Evolutionary conservation across 2,888 invertebrate species (phyloP).

Genomic region (Hermaeophaga mercurialis): DNA sequence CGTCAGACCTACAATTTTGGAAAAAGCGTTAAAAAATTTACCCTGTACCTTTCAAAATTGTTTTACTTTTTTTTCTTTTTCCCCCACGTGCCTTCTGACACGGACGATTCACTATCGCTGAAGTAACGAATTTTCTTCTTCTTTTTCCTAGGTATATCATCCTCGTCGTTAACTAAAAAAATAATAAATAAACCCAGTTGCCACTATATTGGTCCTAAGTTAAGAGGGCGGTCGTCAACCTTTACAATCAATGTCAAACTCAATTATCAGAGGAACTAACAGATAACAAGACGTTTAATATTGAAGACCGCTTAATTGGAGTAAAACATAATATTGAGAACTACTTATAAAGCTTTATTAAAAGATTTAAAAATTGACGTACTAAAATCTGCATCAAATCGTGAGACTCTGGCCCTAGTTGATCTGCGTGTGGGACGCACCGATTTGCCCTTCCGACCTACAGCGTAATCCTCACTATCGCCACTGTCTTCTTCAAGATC

Average conservation of each 20-base stretch:
- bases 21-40: conserved; percentile 41
- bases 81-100: conserved; percentile 65
- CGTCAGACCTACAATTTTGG: conserved; percentile 48
- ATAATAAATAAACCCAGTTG: too few species aligned
- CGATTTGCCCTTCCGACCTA: conserved; percentile 58
- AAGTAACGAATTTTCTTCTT: conserved; percentile 66
- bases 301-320: too few species aligned
- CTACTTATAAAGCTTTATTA: too few species aligned
- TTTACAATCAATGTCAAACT: too few species aligned
- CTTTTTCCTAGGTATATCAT: conserved; percentile 60
- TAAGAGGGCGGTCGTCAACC: too few species aligned
- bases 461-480: conserved; percentile 61
- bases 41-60: not conserved
- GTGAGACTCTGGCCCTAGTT: conserved; percentile 59
- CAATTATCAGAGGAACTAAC: too few species aligned
- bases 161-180: conserved; percentile 56
- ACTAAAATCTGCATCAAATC: conserved; percentile 65
- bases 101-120: conserved; percentile 65
- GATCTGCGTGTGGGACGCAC: conserved; percentile 61
- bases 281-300: too few species aligned
- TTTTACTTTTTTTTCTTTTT: conserved; percentile 45
- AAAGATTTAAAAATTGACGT: too few species aligned
- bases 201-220: too few species aligned
- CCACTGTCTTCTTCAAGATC: conserved; percentile 65
- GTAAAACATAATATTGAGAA: too few species aligned